These are phyloP conservation scores for Sussaba pulchella DNA, from an alignment of 2,888 invertebrate species.

Conservation along the genomic window DNA sequence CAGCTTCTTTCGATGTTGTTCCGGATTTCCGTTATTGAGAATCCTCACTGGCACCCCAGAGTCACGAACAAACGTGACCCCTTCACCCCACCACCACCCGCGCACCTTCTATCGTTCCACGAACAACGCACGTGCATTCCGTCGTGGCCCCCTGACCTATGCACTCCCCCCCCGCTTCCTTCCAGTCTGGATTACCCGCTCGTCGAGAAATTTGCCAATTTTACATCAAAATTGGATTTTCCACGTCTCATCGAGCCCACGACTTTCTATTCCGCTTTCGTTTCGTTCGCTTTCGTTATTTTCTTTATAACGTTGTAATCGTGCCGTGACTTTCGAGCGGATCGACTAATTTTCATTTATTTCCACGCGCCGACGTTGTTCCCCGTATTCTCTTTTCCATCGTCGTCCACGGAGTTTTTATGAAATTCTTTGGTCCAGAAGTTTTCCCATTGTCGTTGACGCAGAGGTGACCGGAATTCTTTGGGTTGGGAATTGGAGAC, in stretches of 20 bases:
- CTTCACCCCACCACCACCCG: neutral
- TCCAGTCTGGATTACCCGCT: neutral
- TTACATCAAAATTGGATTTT: constrained; percentile 27
- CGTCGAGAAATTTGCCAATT: constrained; percentile 18
- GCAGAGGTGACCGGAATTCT: too few species aligned
- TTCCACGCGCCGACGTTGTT: neutral
- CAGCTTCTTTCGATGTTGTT: constrained; percentile 8
- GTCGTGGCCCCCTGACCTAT: constrained; percentile 50
- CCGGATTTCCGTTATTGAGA: constrained; percentile 54
- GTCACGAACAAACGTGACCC: constrained; percentile 39
- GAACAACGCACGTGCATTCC: constrained; percentile 36
- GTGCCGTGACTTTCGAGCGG: neutral
- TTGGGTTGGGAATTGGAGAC: too few species aligned
- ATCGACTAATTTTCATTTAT: neutral
- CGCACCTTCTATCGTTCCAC: constrained; percentile 35
- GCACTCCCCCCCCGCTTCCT: constrained; percentile 27
- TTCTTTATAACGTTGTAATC: neutral
- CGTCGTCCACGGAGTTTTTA: neutral
- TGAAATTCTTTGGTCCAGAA: neutral
- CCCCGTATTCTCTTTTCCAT: too few species aligned
- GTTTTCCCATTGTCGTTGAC: too few species aligned
- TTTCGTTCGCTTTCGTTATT: constrained; percentile 5
- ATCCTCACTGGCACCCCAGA: neutral
- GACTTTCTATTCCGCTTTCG: constrained; percentile 3
- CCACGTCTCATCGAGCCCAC: neutral